These are phyloP conservation scores for Deilephila porcellus DNA, from an alignment of 2,888 invertebrate species.

Conservation along the genomic window DNA sequence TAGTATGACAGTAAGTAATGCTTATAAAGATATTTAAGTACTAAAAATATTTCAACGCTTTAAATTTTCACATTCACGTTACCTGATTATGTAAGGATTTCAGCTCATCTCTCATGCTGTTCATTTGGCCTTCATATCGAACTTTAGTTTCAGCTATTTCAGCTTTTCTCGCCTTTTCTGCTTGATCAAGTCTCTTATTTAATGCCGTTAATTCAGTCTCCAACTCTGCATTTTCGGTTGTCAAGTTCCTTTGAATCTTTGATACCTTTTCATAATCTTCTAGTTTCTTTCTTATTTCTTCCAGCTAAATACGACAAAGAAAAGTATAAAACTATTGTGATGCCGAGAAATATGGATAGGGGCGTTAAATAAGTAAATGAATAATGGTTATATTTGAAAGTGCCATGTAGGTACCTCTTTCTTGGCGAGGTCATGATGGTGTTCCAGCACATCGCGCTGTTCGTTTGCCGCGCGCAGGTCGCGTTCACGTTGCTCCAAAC, in stretches of 20 bases:
- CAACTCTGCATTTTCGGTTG: constrained; percentile 89
- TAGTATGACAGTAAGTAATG: constrained; percentile 38
- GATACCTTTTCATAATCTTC: constrained; percentile 94
- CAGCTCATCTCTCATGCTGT: constrained; percentile 91
- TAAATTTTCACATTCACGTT: not conserved
- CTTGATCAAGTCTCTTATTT: constrained; percentile 86
- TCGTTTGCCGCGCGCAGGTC: constrained; percentile 90
- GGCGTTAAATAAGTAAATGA: not conserved
- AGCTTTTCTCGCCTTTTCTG: constrained; percentile 89
- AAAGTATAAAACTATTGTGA: not conserved
- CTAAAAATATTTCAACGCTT: not conserved
- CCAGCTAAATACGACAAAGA: constrained; percentile 81
- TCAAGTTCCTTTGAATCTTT: constrained; percentile 91
- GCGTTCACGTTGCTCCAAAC: constrained; percentile 89
- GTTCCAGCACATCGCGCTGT: constrained; percentile 89
- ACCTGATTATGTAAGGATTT: constrained; percentile 92
- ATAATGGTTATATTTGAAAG: not conserved
- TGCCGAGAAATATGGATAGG: no score
- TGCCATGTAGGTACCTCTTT: constrained; percentile 64
- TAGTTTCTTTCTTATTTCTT: constrained; percentile 91
- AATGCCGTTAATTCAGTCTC: constrained; percentile 91
- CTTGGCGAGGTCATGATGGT: constrained; percentile 89
- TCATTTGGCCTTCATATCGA: constrained; percentile 93
- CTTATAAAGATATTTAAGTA: constrained; percentile 7
- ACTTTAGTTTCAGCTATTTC: constrained; percentile 92